phyloP scores from a whole-genome alignment of 2,888 invertebrate species.

The Aspidiotus destructor region DNA sequence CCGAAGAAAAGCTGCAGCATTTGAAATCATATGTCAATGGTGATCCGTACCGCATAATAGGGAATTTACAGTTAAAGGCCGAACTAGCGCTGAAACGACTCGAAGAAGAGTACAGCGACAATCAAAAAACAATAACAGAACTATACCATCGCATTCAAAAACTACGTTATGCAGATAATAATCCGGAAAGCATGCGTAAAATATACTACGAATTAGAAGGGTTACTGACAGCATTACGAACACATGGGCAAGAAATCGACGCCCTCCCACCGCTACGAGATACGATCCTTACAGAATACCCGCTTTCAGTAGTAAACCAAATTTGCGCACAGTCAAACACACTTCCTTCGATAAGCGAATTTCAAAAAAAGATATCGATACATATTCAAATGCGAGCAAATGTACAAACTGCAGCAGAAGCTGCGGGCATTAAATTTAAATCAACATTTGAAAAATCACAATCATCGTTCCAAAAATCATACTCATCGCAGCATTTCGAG shows the following conservation, averaged over 20 bases:
- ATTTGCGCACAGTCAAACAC: not conserved
- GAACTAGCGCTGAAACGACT: not conserved
- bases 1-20: not conserved
- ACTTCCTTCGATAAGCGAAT: not conserved
- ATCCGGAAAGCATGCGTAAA: not conserved
- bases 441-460: not conserved
- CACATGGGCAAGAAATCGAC: not conserved
- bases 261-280: not conserved
- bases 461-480: no score
- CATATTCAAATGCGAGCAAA: not conserved
- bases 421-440: not conserved
- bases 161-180: not conserved
- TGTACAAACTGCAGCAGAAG: not conserved
- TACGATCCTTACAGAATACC: not conserved
- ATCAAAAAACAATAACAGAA: not conserved
- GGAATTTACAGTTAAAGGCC: not conserved
- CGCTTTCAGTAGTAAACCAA: not conserved
- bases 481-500: not conserved
- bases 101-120: not conserved
- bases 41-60: not conserved
- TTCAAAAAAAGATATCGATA: not conserved
- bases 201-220: not conserved
- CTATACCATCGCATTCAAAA: not conserved
- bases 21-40: not conserved
- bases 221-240: not conserved